These are phyloP conservation scores for Labeo catla DNA, from an alignment of 2,113 vertebrate species.

Conservation along the genomic window DNA sequence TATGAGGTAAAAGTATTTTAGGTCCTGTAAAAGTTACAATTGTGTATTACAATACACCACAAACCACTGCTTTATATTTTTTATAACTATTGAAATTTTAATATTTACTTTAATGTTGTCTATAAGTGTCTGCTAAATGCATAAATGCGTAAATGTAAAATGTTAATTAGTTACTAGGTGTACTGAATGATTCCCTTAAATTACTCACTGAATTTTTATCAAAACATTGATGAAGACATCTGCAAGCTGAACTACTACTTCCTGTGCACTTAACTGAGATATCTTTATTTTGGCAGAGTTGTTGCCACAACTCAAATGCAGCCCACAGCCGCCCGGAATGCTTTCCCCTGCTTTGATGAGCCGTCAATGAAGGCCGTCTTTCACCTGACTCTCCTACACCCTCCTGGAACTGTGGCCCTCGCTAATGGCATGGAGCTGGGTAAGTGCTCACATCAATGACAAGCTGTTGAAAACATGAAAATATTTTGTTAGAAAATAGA, in stretches of 20 bases:
- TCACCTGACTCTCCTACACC: conserved; percentile 44
- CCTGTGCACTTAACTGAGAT: neutral
- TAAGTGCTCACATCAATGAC: neutral
- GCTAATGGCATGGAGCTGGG: conserved; percentile 42
- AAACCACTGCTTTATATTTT: neutral
- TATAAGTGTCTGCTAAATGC: neutral
- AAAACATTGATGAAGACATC: neutral
- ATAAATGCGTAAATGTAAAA: neutral
- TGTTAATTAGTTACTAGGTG: neutral
- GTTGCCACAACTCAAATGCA: conserved; percentile 49
- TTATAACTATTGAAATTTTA: neutral
- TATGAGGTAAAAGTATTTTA: neutral
- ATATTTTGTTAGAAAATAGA: too few species aligned
- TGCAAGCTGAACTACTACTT: neutral
- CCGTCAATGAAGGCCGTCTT: conserved; percentile 50
- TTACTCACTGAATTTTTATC: neutral
- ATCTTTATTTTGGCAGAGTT: conserved; percentile 11
- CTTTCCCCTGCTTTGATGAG: conserved; percentile 51
- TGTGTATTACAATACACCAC: neutral
- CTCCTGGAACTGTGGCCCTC: conserved; percentile 34
- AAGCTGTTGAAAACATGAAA: neutral
- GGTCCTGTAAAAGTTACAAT: neutral
- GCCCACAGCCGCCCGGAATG: conserved; percentile 37
- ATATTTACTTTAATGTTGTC: neutral
- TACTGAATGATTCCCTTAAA: neutral